Evolutionary conservation across 2,797 vertebrate species (phyloP), one percentile per base, ranked within the genome.

Genomic region (Danio aesculapii): DNA sequence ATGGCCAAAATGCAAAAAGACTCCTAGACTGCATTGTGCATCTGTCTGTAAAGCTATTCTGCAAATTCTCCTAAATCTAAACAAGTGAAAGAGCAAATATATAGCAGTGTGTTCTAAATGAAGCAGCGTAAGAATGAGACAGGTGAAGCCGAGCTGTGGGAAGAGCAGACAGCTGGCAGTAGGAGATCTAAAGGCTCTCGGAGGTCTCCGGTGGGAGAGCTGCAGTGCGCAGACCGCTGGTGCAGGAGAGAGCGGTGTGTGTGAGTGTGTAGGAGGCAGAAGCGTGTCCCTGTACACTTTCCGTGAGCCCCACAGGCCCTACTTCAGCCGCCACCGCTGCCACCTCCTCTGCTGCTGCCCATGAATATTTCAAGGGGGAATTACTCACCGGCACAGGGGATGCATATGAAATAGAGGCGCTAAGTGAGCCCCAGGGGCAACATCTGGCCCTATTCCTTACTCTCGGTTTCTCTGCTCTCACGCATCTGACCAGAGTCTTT

Each of bases 311-410:
- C 76, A 75, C 68, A 58, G 77, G 71, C 64, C 81, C 52, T 69
- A 49, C 57, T 79, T 47, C 58, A 70, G 49, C 71, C 76, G 61
- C 21, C 44, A 46, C 62, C 5, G 30, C 49, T 14, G 8, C 66
- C 47, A 44, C 77, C 47, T 52, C 67, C 49, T 79, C 76, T 75
- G 67, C 82, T 69, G 62, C 53, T 63, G 63, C 61, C 73, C 77
- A 88, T 90, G 79, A 88, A 88, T 90, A 88, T 88, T 89, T 89
- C 82, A 88, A 76, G 19, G 46, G 79, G 82, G 83, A 83, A 83
- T 83, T 79, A 81, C 83, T 85, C 74, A 47, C 64, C 6, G 70
- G 81, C 70, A 73, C 69, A 72, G 79, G 81, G 82, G 82, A 82
- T 84, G 77, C 78, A 82, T 82, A 84, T 85, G 82, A 86, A 82